Percentiles rank a stretch among this genome's conserved stretches.
phyloP scores from a whole-genome alignment of 2,797 vertebrate species.

The Trichosurus vulpecula region DNA sequence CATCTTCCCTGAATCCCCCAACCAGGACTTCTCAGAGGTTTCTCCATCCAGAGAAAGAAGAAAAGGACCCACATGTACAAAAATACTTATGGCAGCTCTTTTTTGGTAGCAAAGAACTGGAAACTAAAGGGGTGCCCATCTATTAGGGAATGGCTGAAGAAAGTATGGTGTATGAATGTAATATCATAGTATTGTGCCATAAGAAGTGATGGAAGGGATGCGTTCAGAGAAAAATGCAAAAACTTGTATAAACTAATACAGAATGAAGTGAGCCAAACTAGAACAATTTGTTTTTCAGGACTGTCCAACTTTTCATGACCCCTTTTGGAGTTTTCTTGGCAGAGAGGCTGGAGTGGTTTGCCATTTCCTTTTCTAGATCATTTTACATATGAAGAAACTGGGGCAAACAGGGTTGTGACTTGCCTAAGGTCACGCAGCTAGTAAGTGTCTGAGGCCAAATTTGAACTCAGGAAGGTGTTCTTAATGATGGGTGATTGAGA shows the following conservation, averaged over 20 bases:
- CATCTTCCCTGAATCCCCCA: not conserved
- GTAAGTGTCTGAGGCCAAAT: too few species aligned
- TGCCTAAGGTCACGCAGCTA: too few species aligned
- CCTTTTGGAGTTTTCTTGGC: too few species aligned
- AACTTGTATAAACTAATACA: not conserved
- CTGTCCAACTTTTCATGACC: too few species aligned
- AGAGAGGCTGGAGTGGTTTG: too few species aligned
- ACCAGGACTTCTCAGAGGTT: not conserved
- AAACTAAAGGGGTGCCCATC: not conserved
- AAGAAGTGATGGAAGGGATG: not conserved
- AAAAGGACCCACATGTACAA: not conserved
- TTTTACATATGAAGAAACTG: too few species aligned
- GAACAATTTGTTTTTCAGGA: not conserved
- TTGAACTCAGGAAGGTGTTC: too few species aligned
- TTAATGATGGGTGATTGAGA: not conserved
- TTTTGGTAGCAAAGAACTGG: not conserved
- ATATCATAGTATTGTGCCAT: not conserved
- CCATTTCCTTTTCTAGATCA: too few species aligned
- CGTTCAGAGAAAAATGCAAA: not conserved
- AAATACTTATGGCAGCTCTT: not conserved
- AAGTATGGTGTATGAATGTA: not conserved
- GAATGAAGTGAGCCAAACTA: not conserved
- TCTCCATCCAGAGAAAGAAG: not conserved
- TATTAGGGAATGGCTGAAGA: not conserved
- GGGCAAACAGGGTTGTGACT: not conserved